Percentiles rank a stretch among this genome's conserved stretches.
Evolutionary conservation across 2,797 vertebrate genomes (phyloP).

Genomic region (Chelon labrosus): DNA sequence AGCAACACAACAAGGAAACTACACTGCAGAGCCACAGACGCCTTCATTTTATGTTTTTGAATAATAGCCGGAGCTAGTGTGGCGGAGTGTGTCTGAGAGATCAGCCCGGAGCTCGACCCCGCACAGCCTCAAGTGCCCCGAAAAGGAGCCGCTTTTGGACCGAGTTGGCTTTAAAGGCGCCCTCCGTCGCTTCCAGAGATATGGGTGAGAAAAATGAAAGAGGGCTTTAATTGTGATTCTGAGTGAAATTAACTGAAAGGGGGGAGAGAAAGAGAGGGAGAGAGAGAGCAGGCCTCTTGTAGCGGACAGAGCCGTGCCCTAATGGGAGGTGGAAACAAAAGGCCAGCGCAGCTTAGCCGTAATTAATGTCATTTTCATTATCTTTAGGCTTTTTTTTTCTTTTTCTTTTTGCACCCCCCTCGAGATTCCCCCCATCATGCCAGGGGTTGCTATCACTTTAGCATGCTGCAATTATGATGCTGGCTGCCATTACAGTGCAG

Average conservation of each 20-base stretch:
- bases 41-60: constrained; percentile 85
- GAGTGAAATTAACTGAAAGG: constrained; percentile 58
- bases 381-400: constrained; percentile 18
- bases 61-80: constrained; percentile 79
- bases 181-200: constrained; percentile 66
- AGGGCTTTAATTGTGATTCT: constrained; percentile 68
- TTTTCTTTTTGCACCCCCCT: constrained; percentile 1
- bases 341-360: constrained; percentile 45
- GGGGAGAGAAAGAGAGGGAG: background rate
- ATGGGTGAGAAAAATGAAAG: constrained; percentile 85
- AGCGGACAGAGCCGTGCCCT: constrained; percentile 55
- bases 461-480: constrained; percentile 28
- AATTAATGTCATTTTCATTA: constrained; percentile 58
- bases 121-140: constrained; percentile 39
- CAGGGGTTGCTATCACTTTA: constrained; percentile 31
- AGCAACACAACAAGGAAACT: constrained; percentile 89
- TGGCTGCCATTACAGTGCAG: constrained; percentile 39
- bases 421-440: constrained; percentile 4
- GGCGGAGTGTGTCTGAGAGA: constrained; percentile 59
- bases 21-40: constrained; percentile 75
- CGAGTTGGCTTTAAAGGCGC: constrained; percentile 69
- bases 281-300: constrained; percentile 71
- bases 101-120: constrained; percentile 44
- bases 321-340: constrained; percentile 73
- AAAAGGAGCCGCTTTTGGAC: constrained; percentile 49